Percentiles rank a stretch among this genome's conserved stretches.
These are phyloP conservation scores for Brachypalpus laphriformis DNA, from an alignment of 2,888 invertebrate species.

Conservation along the genomic window DNA sequence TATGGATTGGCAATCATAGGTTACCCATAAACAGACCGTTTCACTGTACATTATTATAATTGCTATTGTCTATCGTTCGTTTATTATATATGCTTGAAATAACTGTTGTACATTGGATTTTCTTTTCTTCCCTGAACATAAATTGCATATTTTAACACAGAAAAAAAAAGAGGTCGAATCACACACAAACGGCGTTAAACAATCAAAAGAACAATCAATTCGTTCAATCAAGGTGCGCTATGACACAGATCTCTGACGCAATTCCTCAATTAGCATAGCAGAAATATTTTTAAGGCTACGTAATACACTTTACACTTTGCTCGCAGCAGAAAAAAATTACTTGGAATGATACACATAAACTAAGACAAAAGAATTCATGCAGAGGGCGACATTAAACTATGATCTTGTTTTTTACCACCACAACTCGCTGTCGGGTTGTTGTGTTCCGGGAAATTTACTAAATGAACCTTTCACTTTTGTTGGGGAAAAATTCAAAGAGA, in stretches of 20 bases:
- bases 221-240: slow-evolving; percentile 56
- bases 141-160: slow-evolving; percentile 49
- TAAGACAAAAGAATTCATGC: neutral
- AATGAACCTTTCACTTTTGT: slow-evolving; percentile 69
- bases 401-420: neutral
- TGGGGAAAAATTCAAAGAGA: slow-evolving; percentile 11
- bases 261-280: slow-evolving; percentile 60
- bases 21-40: slow-evolving; percentile 67
- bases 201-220: slow-evolving; percentile 20
- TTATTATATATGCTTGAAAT: slow-evolving; percentile 17
- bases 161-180: slow-evolving; percentile 46
- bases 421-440: neutral
- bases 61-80: slow-evolving; percentile 43
- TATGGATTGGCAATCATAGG: slow-evolving; percentile 54
- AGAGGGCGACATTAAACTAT: slow-evolving; percentile 16
- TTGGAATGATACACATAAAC: neutral
- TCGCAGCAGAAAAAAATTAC: slow-evolving; percentile 1
- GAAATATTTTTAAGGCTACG: slow-evolving; percentile 66
- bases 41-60: slow-evolving; percentile 51
- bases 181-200: slow-evolving; percentile 39
- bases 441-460: slow-evolving; percentile 63
- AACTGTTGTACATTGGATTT: slow-evolving; percentile 51
- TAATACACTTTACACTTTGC: slow-evolving; percentile 52
- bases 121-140: slow-evolving; percentile 4
- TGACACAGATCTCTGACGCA: slow-evolving; percentile 72